These are phyloP conservation scores for Centruroides vittatus DNA, from an alignment of 1,140 invertebrate species.

Conservation along the genomic window DNA sequence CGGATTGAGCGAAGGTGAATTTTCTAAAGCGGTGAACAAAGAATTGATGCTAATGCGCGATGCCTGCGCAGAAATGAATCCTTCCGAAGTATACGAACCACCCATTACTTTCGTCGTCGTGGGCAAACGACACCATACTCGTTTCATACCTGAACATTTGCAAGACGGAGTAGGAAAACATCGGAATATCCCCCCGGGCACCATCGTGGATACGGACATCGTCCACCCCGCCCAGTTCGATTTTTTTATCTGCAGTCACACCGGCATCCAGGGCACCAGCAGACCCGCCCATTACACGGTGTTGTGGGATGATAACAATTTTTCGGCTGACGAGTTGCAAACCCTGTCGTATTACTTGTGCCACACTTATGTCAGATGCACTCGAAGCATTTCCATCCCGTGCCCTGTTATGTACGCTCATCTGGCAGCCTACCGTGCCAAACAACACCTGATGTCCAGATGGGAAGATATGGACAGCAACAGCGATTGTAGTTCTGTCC, in stretches of 20 bases:
- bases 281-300: constrained; percentile 18
- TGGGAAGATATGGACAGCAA: too few species aligned
- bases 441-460: background rate
- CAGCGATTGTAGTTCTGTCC: too few species aligned
- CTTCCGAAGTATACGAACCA: constrained; percentile 6
- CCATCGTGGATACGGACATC: constrained; percentile 63
- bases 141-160: constrained; percentile 16
- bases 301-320: constrained; percentile 17
- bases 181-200: constrained; percentile 66
- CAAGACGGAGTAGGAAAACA: constrained; percentile 20
- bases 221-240: constrained; percentile 65
- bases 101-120: constrained; percentile 20
- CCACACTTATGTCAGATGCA: constrained; percentile 16
- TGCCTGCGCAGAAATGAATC: constrained; percentile 29
- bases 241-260: constrained; percentile 62
- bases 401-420: constrained; percentile 23
- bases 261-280: constrained; percentile 34
- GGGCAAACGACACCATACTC: constrained; percentile 18
- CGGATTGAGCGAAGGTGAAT: constrained; percentile 36
- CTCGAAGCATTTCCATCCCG: constrained; percentile 20
- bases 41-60: constrained; percentile 16
- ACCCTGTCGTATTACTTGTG: constrained; percentile 21
- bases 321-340: constrained; percentile 17
- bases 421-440: constrained; percentile 21
- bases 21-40: constrained; percentile 21